Conservation (phyloP, 2,888 invertebrate species). For the Rhyacophila evoluta region DNA sequence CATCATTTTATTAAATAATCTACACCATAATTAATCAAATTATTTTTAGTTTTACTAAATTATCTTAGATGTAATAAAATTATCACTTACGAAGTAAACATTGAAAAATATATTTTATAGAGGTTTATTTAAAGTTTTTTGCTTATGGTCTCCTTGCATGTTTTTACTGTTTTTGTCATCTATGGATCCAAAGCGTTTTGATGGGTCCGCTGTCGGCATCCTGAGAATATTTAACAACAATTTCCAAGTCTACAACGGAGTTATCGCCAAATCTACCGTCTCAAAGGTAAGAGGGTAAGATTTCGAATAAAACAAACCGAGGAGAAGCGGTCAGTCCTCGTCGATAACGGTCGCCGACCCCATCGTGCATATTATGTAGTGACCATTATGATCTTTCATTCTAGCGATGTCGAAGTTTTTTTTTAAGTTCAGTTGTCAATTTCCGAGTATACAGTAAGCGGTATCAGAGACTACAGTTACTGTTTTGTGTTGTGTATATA, state of each 20-base stretch:
- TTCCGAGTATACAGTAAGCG: slow-evolving; percentile 47
- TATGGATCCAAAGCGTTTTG: slow-evolving; percentile 3
- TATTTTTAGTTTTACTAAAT: too few species aligned
- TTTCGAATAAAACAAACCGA: slow-evolving; percentile 47
- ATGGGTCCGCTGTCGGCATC: slow-evolving; percentile 40
- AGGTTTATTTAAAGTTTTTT: too few species aligned
- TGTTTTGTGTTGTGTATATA: slow-evolving; percentile 52
- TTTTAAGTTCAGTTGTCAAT: slow-evolving; percentile 43
- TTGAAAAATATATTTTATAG: too few species aligned
- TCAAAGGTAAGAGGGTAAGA: slow-evolving; percentile 52
- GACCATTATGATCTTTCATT: slow-evolving; percentile 51
- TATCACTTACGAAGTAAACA: too few species aligned
- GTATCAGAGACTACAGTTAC: slow-evolving; percentile 47
- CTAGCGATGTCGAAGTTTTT: slow-evolving; percentile 47
- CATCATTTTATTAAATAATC: too few species aligned
- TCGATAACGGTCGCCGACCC: slow-evolving; percentile 35
- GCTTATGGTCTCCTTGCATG: not conserved
- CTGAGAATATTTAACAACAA: slow-evolving; percentile 48
- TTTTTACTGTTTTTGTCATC: not conserved
- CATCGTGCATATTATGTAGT: slow-evolving; percentile 51
- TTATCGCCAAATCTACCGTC: slow-evolving; percentile 50
- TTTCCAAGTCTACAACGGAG: slow-evolving; percentile 45
- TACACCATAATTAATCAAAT: too few species aligned
- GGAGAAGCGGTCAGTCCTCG: slow-evolving; percentile 45
- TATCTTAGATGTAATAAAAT: too few species aligned